A percentile compares a stretch with the other conserved stretches of the same genome.
Conservation (phyloP, 2,888 invertebrate genomes). For the Vanessa cardui region DNA sequence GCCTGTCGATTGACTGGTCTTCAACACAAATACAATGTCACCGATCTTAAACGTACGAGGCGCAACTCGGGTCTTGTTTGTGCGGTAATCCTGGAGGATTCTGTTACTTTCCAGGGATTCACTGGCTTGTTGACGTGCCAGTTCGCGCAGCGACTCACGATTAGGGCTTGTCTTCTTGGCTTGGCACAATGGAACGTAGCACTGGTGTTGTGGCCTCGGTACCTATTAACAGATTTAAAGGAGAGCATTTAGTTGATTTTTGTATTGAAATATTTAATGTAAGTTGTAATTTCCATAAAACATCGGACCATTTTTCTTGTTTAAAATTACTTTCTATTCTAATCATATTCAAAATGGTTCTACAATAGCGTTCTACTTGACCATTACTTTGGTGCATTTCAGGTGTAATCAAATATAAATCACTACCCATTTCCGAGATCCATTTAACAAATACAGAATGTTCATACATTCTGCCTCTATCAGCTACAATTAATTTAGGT, state of each 20-base stretch:
- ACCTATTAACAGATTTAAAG: constrained; percentile 34
- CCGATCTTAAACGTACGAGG: constrained; percentile 12
- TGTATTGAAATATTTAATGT: constrained; percentile 34
- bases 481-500: constrained; percentile 19
- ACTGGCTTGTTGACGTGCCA: not conserved
- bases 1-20: constrained; percentile 36
- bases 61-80: no score
- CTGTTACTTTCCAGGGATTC: no score
- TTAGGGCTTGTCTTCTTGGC: constrained; percentile 22
- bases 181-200: constrained; percentile 31
- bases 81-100: no score
- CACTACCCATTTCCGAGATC: constrained; percentile 7
- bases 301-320: constrained; percentile 24
- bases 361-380: no score
- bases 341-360: no score
- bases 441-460: constrained; percentile 1
- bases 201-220: constrained; percentile 33
- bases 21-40: constrained; percentile 39
- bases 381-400: no score
- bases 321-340: no score
- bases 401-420: no score
- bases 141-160: constrained; percentile 26
- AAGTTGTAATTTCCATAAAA: constrained; percentile 33
- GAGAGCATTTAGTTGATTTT: constrained; percentile 31
- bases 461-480: constrained; percentile 22